Evolutionary conservation across 2,797 vertebrate species (phyloP).

Genomic region (Lutjanus argentimaculatus): DNA sequence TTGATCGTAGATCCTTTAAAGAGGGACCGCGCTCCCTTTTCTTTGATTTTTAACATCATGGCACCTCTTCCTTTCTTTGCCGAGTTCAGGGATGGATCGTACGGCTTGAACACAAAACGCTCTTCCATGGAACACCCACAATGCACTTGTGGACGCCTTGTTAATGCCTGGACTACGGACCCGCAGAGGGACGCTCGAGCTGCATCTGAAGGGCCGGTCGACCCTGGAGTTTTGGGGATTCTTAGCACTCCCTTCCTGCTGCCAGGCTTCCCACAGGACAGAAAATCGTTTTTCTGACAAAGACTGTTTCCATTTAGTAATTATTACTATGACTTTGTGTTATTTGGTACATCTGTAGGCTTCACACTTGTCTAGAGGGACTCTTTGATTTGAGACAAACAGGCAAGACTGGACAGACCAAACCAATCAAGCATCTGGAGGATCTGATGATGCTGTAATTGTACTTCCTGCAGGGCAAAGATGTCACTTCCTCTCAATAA

Average conservation of each 20-base stretch:
- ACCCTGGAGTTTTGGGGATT: slow-evolving; percentile 45
- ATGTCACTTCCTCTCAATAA: slow-evolving; percentile 88
- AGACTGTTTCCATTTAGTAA: slow-evolving; percentile 77
- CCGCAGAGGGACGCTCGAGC: slow-evolving; percentile 63
- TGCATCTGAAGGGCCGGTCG: slow-evolving; percentile 46
- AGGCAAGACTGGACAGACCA: slow-evolving; percentile 71
- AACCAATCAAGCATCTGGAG: slow-evolving; percentile 81
- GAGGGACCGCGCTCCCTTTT: slow-evolving; percentile 21
- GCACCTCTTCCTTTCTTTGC: slow-evolving; percentile 79
- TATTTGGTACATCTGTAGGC: slow-evolving; percentile 73
- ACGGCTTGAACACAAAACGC: slow-evolving; percentile 81
- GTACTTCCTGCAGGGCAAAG: slow-evolving; percentile 88
- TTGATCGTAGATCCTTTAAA: slow-evolving; percentile 58
- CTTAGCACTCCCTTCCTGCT: slow-evolving; percentile 61
- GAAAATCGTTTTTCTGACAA: slow-evolving; percentile 55
- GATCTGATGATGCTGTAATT: slow-evolving; percentile 82
- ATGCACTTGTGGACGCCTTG: slow-evolving; percentile 80
- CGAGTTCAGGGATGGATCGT: slow-evolving; percentile 82
- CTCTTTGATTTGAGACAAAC: slow-evolving; percentile 61
- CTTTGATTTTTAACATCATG: slow-evolving; percentile 53
- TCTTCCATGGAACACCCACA: slow-evolving; percentile 84
- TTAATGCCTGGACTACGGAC: slow-evolving; percentile 71
- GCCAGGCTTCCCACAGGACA: slow-evolving; percentile 70
- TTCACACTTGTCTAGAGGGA: slow-evolving; percentile 67
- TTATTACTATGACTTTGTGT: slow-evolving; percentile 70